Percentiles rank a stretch among this genome's conserved stretches.
phyloP scores from a whole-genome alignment of 2,113 vertebrate genomes.

The Eclectus roratus region DNA sequence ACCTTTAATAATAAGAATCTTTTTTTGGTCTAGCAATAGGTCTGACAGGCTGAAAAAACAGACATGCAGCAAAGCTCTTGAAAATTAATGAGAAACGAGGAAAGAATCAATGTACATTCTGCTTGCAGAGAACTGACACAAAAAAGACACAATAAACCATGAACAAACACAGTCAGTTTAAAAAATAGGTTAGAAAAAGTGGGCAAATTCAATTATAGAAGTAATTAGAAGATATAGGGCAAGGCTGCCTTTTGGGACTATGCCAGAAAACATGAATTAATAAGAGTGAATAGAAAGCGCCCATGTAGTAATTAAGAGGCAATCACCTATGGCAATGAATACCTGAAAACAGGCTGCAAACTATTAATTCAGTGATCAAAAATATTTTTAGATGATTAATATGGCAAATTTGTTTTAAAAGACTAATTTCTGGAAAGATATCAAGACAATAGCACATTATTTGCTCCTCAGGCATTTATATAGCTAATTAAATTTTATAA shows the following conservation, averaged over 20 bases:
- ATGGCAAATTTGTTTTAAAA: slow-evolving; percentile 99
- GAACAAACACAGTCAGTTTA: slow-evolving; percentile 98
- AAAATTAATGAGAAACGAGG: slow-evolving; percentile 92
- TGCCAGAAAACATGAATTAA: slow-evolving; percentile 99
- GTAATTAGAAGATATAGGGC: slow-evolving; percentile 99
- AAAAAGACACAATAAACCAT: slow-evolving; percentile 98
- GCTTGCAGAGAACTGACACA: slow-evolving; percentile 91
- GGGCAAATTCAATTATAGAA: slow-evolving; percentile 99
- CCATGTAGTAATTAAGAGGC: slow-evolving; percentile 99
- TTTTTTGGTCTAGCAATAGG: slow-evolving; percentile 78
- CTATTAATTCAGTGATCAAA: slow-evolving; percentile 99
- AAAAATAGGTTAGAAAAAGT: slow-evolving; percentile 98
- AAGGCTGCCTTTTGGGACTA: slow-evolving; percentile 93
- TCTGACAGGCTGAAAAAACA: slow-evolving; percentile 84
- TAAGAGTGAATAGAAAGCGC: slow-evolving; percentile 94
- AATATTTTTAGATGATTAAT: slow-evolving; percentile 99
- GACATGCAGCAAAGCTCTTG: slow-evolving; percentile 86
- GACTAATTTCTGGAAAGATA: slow-evolving; percentile 99
- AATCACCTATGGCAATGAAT: slow-evolving; percentile 99
- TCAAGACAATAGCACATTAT: slow-evolving; percentile 97
- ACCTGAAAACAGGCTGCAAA: slow-evolving; percentile 90
- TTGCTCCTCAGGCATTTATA: slow-evolving; percentile 97
- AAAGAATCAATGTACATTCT: slow-evolving; percentile 92
- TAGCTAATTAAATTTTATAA: slow-evolving; percentile 99
- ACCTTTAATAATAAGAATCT: slow-evolving; percentile 85